Base-by-base conservation (phyloP, 2,888 invertebrate genomes). In the Cataglyphis cursor region DNA sequence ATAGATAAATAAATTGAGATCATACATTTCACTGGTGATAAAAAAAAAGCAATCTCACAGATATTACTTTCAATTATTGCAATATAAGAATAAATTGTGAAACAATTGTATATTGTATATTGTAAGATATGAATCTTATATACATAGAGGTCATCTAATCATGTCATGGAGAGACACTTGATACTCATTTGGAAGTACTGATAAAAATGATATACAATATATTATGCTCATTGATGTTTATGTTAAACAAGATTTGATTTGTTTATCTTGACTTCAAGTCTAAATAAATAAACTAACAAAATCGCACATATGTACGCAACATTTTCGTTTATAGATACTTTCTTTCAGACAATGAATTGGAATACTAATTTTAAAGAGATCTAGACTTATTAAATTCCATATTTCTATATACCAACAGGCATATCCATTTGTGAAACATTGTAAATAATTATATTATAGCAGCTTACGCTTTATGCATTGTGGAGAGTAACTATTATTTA, bases 401-500 rank as follows among this genome's bases (percentile, higher is more conserved):
- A 24, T 81, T 48, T 73, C 31, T 83, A 74, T 64, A 64, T 64
- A 81, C 73, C 81, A 83, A 73, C 83, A 81, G 83, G 81, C 73
- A 74, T 73, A 61, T 73, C 51, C 72, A 81, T 80, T 83, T 81
- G 81, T 81, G 61, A 74, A 81, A 83, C 81, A 83, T 80, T 70
- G 81, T 81, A 73, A 81, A 82, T 74, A 68, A 35, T 62, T 74
- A 68, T 78, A 61, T 87, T 70, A 61, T 85, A 70, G 59, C 81
- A 72, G 64, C 75, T 81, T 59, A 66, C 83, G 65, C 80, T 51
- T 51, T 87, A 73, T 74, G 85, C 85, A 68, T 83, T 75, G 62
- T 70, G 76, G 51, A 51, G 54, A 85, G 57, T 80, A 74, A 81
- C 78, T 87, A 87, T 87, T 78, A 78, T 83, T 85, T 83, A 81